These are phyloP conservation scores for Pseudotriccus pelzelni DNA, from an alignment of 2,797 vertebrate genomes.

Conservation along the genomic window DNA sequence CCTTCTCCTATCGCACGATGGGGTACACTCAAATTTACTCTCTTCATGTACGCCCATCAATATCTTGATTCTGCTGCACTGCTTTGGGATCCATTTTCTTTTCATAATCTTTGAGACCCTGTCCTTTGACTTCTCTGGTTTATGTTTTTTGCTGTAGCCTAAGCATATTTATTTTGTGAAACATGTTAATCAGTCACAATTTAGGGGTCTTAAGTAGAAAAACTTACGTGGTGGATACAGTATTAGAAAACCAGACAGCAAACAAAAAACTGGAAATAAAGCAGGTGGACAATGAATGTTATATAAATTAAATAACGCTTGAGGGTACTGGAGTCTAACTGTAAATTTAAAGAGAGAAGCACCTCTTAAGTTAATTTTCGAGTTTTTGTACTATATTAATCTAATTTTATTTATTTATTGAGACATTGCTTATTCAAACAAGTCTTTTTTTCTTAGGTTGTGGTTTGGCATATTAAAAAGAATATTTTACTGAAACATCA, in stretches of 20 bases:
- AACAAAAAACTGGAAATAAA: slow-evolving; percentile 11
- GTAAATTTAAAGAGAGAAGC: background rate
- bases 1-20: background rate
- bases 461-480: background rate
- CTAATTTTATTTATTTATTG: background rate
- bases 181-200: background rate
- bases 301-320: background rate
- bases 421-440: background rate
- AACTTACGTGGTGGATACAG: background rate
- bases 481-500: background rate
- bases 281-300: slow-evolving; percentile 25
- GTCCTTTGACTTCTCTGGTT: background rate
- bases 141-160: background rate
- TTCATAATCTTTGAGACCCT: background rate
- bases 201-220: background rate
- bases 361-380: background rate
- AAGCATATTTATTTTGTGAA: background rate
- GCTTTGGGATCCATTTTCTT: slow-evolving; percentile 9
- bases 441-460: background rate
- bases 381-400: background rate
- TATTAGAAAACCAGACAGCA: slow-evolving; percentile 31
- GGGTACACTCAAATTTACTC: background rate
- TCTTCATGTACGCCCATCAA: background rate
- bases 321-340: background rate
- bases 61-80: background rate